Evolutionary conservation across 2,113 vertebrate genomes (phyloP), one percentile per base, ranked within the genome.

Genomic region (Aldabrachelys gigantea): DNA sequence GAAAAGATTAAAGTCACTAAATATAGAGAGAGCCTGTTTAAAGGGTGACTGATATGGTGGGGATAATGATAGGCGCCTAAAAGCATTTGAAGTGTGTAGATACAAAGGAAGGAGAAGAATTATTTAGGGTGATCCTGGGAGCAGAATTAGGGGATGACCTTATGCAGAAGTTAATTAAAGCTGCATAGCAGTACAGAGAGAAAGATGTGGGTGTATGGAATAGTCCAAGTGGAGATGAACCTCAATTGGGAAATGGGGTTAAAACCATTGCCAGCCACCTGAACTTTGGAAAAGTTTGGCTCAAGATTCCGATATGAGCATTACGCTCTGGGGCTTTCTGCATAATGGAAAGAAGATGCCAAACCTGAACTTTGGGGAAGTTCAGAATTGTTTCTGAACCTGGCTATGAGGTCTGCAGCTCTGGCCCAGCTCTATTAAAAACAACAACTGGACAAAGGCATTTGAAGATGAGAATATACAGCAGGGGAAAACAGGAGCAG

Each of bases 321-420:
- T 57, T 65, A 11, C 10, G 41, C 17, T 1, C 1, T 92, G 83
- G 21, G 41, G 79, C 92, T 38, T 85, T 95, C 57, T 88, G 29
- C 69, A 54, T 53, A 88, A 80, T 54, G 29, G 78, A 86, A 31
- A 17, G 29, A 59, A 93, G 84, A 72, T 10, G 57, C 88, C 81
- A 88, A 75, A 10, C 56, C 84, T 69, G 88, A 35, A 31, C 65
- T 88, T 87, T 54, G 47, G 75, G 79, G 38, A n/a, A 91, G 92
- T 91, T 83, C 27, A 80, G 85, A 88, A 92, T 87, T 5, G 2
- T 22, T 89, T 95, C 79, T 87, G 95, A 83, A 81, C 19, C 82
- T 87, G 78, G 10, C 13, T 81, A n/a, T 80, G 89, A 85, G 50
- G 65, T 44, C 81, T 94, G n/a, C 19, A 88, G 29, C 8, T 91